Evolutionary conservation across 2,888 invertebrate genomes (phyloP).

Genomic region (Nebria salina): DNA sequence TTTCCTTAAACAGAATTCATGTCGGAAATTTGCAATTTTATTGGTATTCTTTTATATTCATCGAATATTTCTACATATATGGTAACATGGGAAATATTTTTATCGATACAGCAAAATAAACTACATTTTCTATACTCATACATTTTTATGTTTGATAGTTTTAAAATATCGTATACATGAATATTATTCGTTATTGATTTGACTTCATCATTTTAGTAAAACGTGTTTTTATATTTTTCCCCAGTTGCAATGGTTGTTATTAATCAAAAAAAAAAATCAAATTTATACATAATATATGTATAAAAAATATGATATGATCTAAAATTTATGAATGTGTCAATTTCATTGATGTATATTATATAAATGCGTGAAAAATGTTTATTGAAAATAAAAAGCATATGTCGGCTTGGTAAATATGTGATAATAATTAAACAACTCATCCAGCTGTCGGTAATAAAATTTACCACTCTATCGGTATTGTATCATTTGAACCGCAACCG

Average conservation of each 20-base stretch:
- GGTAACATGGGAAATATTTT: conserved; percentile 37
- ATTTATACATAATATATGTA: too few relatives aligned
- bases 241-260: too few relatives aligned
- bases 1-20: conserved; percentile 47
- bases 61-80: conserved; percentile 33
- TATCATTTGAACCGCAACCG: not conserved
- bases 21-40: conserved; percentile 46
- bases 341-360: too few relatives aligned
- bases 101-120: conserved; percentile 20
- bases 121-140: not conserved
- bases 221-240: too few relatives aligned
- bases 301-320: too few relatives aligned
- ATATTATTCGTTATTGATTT: not conserved
- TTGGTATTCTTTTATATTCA: conserved; percentile 46
- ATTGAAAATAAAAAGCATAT: not conserved
- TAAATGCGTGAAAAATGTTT: not conserved
- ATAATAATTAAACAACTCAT: conserved; percentile 5
- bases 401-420: not conserved
- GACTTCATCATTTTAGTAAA: not conserved
- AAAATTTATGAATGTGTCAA: too few relatives aligned
- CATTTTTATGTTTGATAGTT: not conserved
- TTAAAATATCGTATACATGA: not conserved
- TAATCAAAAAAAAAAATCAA: too few relatives aligned
- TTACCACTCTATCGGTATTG: conserved; percentile 6
- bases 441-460: not conserved